Evolutionary conservation across 2,888 invertebrate genomes (phyloP).

Genomic region (Ormyrus rosae): DNA sequence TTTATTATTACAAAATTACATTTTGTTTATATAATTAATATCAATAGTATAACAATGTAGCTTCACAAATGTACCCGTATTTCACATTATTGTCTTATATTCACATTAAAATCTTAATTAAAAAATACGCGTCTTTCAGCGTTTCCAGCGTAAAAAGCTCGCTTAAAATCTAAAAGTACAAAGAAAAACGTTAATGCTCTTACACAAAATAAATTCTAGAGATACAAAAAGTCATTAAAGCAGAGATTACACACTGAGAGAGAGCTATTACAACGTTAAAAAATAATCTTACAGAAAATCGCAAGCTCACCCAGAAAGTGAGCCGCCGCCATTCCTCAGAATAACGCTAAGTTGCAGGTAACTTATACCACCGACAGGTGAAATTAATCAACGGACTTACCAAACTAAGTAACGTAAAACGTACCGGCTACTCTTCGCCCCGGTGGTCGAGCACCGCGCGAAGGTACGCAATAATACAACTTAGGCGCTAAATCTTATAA

Average conservation of each 20-base stretch:
- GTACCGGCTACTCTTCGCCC: not conserved
- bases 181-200: not conserved
- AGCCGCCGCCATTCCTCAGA: conserved; percentile 6
- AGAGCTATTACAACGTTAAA: not conserved
- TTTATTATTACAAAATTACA: conserved; percentile 14
- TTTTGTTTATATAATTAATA: conserved; percentile 30
- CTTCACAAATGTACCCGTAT: conserved; percentile 34
- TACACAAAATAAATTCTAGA: no score
- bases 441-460: no score
- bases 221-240: not conserved
- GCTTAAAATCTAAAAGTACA: not conserved
- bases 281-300: conserved; percentile 25
- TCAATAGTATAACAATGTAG: not conserved
- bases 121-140: not conserved
- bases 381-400: conserved; percentile 10
- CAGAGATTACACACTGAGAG: not conserved
- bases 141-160: not conserved
- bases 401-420: conserved; percentile 31
- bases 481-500: no score
- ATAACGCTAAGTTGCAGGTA: conserved; percentile 45
- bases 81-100: conserved; percentile 10
- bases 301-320: conserved; percentile 37
- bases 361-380: conserved; percentile 54
- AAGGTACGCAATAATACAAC: no score
- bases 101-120: conserved; percentile 1